Evolutionary conservation across 64 coral and sea anemone genomes (phyloP).

Genomic region (Acropora tenuis): DNA sequence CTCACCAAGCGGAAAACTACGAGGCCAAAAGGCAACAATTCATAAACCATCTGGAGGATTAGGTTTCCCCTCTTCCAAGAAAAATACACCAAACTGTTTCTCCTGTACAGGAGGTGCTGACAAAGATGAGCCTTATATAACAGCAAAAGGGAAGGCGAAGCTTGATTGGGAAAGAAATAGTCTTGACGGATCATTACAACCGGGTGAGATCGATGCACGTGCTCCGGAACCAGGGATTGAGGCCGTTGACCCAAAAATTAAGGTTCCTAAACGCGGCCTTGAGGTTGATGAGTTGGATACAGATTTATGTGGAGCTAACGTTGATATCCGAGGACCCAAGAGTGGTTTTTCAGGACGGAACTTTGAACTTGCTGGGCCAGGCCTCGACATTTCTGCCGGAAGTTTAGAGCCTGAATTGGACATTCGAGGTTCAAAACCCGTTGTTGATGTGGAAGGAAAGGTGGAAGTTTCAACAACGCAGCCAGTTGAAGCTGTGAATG

Average conservation of each 20-base stretch:
- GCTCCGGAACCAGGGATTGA: background rate
- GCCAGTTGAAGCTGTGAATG: background rate
- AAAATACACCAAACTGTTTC: background rate
- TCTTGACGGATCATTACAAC: background rate
- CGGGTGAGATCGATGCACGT: too few species aligned
- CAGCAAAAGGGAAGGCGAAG: background rate
- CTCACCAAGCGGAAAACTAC: background rate
- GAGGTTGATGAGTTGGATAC: background rate
- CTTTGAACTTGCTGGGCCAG: background rate
- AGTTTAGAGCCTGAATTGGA: background rate
- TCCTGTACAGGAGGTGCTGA: background rate
- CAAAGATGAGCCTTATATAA: conserved; percentile 13
- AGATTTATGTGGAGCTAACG: background rate
- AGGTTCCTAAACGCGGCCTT: background rate
- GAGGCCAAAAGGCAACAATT: background rate
- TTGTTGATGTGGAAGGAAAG: background rate
- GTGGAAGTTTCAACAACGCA: background rate
- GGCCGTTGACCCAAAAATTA: background rate
- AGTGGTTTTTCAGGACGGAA: background rate
- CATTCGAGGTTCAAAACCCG: background rate
- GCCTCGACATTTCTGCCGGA: background rate
- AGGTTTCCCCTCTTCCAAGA: conserved; percentile 11
- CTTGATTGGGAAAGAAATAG: background rate
- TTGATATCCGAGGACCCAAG: background rate
- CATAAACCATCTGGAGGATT: background rate